A percentile compares a stretch with the other conserved stretches of the same genome.
phyloP scores from a whole-genome alignment of 2,797 vertebrate species.

The Chromobotia macracanthus region DNA sequence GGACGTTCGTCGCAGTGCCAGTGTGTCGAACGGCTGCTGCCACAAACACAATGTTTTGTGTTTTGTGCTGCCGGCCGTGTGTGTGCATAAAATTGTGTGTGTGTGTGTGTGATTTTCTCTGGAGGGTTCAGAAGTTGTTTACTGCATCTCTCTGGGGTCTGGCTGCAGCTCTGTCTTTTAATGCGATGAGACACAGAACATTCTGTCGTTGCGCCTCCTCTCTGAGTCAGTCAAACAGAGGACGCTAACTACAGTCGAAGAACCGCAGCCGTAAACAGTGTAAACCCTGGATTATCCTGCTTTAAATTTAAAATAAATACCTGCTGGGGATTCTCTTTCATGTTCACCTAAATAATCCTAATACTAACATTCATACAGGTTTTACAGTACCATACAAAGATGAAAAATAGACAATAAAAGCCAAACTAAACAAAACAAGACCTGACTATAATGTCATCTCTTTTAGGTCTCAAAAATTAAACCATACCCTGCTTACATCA shows the following conservation, averaged over 20 bases:
- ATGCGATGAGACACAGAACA: constrained; percentile 23
- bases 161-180: constrained; percentile 37
- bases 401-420: not conserved
- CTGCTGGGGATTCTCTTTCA: constrained; percentile 12
- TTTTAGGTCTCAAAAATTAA: not conserved
- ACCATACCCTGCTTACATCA: not conserved
- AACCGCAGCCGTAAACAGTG: constrained; percentile 16
- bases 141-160: constrained; percentile 45
- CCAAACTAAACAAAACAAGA: not conserved
- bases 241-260: constrained; percentile 20
- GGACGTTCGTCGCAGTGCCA: constrained; percentile 34
- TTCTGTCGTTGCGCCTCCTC: constrained; percentile 25
- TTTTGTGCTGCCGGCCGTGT: constrained; percentile 57
- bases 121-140: constrained; percentile 55
- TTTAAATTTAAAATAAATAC: constrained; percentile 40
- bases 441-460: not conserved
- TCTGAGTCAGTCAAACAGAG: constrained; percentile 18
- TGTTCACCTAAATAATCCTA: constrained; percentile 27
- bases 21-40: constrained; percentile 41
- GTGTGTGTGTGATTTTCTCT: constrained; percentile 50
- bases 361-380: not conserved
- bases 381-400: not conserved
- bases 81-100: constrained; percentile 51
- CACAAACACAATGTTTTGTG: constrained; percentile 46
- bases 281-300: constrained; percentile 42